Evolutionary conservation across 2,797 vertebrate species (phyloP).

Genomic region (Okamejei kenojei): DNA sequence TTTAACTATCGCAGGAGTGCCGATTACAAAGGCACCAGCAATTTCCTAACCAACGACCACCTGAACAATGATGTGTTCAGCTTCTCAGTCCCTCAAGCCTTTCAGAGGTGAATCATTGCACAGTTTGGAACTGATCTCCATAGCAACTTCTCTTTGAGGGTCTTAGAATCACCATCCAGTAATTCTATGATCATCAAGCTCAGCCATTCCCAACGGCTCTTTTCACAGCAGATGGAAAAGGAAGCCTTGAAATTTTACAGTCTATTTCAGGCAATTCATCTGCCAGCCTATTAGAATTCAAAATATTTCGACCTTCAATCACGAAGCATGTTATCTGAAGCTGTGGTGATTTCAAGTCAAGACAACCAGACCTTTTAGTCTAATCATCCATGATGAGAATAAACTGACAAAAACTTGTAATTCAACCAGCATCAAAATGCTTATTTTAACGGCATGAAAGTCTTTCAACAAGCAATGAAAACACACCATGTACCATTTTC

Average conservation of each 20-base stretch:
- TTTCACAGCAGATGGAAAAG: slow-evolving; percentile 98
- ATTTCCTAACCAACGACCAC: slow-evolving; percentile 99
- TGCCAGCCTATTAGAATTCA: slow-evolving; percentile 99
- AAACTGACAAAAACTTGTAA: slow-evolving; percentile 99
- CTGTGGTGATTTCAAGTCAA: slow-evolving; percentile 99
- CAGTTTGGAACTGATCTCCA: slow-evolving; percentile 99
- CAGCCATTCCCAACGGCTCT: slow-evolving; percentile 98
- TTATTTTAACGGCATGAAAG: slow-evolving; percentile 97
- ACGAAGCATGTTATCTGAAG: slow-evolving; percentile 98
- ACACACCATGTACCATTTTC: slow-evolving; percentile 74
- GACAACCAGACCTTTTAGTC: slow-evolving; percentile 98
- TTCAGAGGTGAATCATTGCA: slow-evolving; percentile 99
- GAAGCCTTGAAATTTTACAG: slow-evolving; percentile 96
- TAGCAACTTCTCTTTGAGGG: slow-evolving; percentile 99
- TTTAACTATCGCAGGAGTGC: slow-evolving; percentile 97
- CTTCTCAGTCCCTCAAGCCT: slow-evolving; percentile 97
- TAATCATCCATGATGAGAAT: slow-evolving; percentile 99
- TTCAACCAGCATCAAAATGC: slow-evolving; percentile 95
- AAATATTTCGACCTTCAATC: slow-evolving; percentile 99
- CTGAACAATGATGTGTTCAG: slow-evolving; percentile 99
- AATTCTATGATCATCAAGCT: slow-evolving; percentile 99
- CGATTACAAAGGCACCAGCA: slow-evolving; percentile 99
- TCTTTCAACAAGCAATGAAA: slow-evolving; percentile 83
- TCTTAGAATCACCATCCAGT: slow-evolving; percentile 99
- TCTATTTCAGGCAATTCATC: slow-evolving; percentile 99